These are phyloP conservation scores for Archips xylosteana DNA, from an alignment of 2,888 invertebrate genomes.

Conservation along the genomic window DNA sequence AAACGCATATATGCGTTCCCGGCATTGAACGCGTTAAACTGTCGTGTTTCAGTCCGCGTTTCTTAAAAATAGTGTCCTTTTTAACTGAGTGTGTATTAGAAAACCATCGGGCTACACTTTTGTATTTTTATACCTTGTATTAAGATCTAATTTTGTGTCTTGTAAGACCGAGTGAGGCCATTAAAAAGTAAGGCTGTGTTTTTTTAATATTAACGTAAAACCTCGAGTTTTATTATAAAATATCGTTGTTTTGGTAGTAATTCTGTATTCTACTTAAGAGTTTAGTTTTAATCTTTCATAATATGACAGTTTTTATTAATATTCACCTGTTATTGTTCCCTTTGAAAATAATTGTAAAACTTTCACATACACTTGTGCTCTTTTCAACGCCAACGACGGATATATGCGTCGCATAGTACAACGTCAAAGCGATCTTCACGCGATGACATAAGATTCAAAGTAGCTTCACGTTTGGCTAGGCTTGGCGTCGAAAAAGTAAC, in stretches of 20 bases:
- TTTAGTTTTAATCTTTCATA: background rate
- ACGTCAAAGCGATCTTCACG: too few species aligned
- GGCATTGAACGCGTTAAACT: too few species aligned
- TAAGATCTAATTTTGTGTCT: background rate
- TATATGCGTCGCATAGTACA: too few species aligned
- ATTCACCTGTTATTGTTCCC: background rate
- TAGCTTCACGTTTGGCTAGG: too few species aligned
- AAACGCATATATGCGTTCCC: too few species aligned
- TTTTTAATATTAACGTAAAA: slow-evolving; percentile 1
- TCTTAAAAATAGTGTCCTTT: too few species aligned
- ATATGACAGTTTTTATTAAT: background rate
- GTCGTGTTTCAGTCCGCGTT: too few species aligned
- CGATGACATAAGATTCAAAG: too few species aligned
- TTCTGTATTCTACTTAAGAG: background rate
- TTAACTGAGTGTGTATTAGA: background rate
- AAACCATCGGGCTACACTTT: background rate
- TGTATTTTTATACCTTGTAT: slow-evolving; percentile 8
- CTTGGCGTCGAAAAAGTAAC: too few species aligned
- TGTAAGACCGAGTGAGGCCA: background rate
- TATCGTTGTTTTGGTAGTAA: slow-evolving; percentile 2
- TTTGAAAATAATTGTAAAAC: too few species aligned
- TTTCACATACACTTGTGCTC: too few species aligned
- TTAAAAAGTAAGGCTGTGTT: slow-evolving; percentile 6
- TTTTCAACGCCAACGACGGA: too few species aligned
- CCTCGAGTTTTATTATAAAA: background rate